These are phyloP conservation scores for Haemorhous mexicanus DNA, from an alignment of 2,113 vertebrate genomes.

Conservation along the genomic window DNA sequence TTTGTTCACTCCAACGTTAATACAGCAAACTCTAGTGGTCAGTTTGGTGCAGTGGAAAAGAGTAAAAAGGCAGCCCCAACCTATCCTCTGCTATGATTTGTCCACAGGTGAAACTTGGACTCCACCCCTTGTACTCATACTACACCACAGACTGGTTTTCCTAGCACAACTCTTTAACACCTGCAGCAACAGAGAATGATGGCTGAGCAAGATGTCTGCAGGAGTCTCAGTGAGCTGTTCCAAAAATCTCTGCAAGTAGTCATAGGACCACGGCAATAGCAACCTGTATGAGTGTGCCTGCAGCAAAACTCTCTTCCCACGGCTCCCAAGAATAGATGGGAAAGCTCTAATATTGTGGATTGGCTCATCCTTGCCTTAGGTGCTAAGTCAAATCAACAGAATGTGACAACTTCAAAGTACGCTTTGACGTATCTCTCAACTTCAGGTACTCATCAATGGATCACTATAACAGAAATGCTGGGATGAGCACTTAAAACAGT, in stretches of 20 bases:
- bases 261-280: background rate
- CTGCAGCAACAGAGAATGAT: background rate
- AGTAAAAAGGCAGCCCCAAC: background rate
- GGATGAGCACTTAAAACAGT: background rate
- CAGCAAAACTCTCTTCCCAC: background rate
- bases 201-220: background rate
- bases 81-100: background rate
- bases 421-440: background rate
- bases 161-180: background rate
- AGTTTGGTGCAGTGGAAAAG: conserved; percentile 17
- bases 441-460: background rate
- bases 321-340: background rate
- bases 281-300: background rate
- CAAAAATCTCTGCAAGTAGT: background rate
- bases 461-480: background rate
- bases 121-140: background rate
- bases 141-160: background rate
- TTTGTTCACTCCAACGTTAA: background rate
- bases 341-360: background rate
- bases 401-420: background rate
- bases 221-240: background rate
- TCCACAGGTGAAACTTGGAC: background rate
- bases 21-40: conserved; percentile 67
- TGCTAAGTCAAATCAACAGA: background rate
- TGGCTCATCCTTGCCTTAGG: background rate